Conservation (phyloP, 2,113 vertebrate species). For the Oreotrochilus melanogaster region DNA sequence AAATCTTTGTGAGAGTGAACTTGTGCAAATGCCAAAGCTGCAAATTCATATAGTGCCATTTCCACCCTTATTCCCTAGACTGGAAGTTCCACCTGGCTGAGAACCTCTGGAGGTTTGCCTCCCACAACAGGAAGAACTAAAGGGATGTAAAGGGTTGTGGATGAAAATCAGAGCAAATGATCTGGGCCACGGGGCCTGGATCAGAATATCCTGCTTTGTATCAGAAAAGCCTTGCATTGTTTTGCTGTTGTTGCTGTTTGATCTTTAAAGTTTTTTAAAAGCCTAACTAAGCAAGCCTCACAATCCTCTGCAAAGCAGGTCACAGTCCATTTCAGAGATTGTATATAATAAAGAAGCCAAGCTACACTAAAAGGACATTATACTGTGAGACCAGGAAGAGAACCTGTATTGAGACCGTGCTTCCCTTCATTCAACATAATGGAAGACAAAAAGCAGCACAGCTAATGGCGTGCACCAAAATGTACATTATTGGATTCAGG, state of each 20-base stretch:
- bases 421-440: slow-evolving; percentile 46
- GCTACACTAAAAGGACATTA: neutral
- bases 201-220: neutral
- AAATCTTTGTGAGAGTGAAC: neutral
- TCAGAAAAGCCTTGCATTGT: neutral
- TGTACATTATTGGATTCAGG: slow-evolving; percentile 67
- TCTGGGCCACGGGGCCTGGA: neutral
- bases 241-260: neutral
- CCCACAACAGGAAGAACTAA: neutral
- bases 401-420: rapidly evolving
- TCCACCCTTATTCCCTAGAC: neutral
- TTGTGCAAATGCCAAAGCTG: neutral
- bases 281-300: neutral
- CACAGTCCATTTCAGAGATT: neutral
- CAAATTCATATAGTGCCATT: neutral
- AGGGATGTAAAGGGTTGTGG: neutral
- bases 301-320: neutral
- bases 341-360: neutral
- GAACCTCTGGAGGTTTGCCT: neutral
- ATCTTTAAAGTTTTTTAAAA: neutral
- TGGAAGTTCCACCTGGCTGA: neutral
- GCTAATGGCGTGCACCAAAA: slow-evolving; percentile 55
- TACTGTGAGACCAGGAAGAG: neutral
- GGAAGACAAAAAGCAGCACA: slow-evolving; percentile 61
- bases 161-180: neutral